These are phyloP conservation scores for Vireo griseus DNA, from an alignment of 2,797 vertebrate genomes.

Conservation along the genomic window DNA sequence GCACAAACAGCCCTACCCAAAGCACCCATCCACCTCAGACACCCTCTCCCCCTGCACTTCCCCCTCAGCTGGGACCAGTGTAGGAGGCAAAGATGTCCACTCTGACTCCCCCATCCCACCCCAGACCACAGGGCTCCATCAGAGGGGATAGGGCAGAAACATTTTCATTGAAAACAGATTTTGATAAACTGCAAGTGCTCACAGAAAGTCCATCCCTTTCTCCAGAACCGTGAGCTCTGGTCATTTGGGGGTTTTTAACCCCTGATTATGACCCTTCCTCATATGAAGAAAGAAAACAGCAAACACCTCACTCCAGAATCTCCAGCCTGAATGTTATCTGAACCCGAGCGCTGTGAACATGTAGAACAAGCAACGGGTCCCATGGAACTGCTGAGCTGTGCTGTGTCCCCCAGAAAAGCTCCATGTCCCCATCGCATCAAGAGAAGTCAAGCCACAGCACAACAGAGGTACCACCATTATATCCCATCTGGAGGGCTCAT, in stretches of 20 bases:
- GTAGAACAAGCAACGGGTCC: not conserved
- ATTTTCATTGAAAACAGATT: not conserved
- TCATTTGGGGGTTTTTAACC: rapidly evolving
- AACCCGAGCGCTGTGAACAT: not conserved
- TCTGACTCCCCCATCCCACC: not conserved
- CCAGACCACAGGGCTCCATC: not conserved
- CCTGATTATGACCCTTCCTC: not conserved
- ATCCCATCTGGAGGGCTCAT: rapidly evolving
- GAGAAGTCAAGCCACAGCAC: not conserved
- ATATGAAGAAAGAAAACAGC: not conserved
- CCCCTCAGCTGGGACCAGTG: rapidly evolving
- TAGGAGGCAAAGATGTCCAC: not conserved
- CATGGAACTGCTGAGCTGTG: rapidly evolving
- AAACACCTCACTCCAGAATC: not conserved
- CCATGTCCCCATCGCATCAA: rapidly evolving
- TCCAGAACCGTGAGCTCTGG: not conserved
- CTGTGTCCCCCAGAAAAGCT: not conserved
- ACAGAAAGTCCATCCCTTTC: not conserved
- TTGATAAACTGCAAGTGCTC: not conserved
- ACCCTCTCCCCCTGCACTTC: rapidly evolving
- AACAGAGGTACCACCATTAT: not conserved
- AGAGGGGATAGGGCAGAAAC: not conserved
- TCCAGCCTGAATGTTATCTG: not conserved
- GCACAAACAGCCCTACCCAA: not conserved
- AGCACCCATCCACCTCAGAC: rapidly evolving